Percentiles rank a stretch among this genome's conserved stretches.
Conservation (phyloP, 2,797 vertebrate genomes). For the Artibeus jamaicensis region DNA sequence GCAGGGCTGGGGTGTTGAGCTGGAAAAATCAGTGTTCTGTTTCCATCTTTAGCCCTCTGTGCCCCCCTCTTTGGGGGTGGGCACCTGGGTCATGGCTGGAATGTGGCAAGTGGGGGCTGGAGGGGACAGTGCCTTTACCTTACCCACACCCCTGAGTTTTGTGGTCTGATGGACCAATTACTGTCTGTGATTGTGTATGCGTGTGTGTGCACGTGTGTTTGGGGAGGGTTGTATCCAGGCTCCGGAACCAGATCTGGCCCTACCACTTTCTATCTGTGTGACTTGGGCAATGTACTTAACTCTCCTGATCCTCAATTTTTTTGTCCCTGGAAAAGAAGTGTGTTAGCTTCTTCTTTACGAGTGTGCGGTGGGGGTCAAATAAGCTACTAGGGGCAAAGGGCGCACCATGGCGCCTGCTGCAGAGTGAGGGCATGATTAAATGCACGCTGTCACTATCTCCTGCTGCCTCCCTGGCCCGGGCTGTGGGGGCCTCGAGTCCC, state of each 20-base stretch:
- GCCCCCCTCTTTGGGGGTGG: neutral
- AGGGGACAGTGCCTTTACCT: neutral
- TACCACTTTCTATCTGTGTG: neutral
- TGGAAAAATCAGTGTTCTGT: neutral
- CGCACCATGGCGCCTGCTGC: neutral
- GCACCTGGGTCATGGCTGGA: neutral
- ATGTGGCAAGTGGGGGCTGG: neutral
- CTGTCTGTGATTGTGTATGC: neutral
- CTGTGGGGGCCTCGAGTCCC: neutral
- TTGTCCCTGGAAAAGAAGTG: neutral
- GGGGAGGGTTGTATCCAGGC: too few species aligned
- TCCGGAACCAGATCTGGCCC: neutral
- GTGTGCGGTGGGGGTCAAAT: neutral
- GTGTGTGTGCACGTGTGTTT: neutral
- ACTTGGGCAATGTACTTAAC: neutral
- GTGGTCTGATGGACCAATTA: neutral
- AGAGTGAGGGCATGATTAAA: fast-evolving
- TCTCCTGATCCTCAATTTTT: neutral
- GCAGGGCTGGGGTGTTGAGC: neutral
- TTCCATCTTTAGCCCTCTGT: neutral
- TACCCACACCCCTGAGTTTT: neutral
- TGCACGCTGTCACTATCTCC: too few species aligned
- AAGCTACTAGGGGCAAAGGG: neutral
- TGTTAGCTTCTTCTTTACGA: too few species aligned
- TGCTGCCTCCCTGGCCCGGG: too few species aligned